These are phyloP conservation scores for Bufo bufo DNA, from an alignment of 2,113 vertebrate species.

Conservation along the genomic window DNA sequence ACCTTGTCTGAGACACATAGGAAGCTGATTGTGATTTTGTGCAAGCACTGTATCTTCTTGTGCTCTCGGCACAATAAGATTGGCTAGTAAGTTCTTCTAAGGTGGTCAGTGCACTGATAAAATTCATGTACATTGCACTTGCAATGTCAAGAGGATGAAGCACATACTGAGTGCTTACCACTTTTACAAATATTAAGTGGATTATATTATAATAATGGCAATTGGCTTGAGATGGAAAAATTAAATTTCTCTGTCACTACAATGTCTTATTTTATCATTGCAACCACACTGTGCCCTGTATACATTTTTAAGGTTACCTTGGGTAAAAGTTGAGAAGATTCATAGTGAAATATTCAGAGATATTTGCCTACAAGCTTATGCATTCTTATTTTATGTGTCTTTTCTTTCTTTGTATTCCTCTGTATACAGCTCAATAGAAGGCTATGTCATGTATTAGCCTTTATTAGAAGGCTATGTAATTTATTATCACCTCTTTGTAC, in stretches of 20 bases:
- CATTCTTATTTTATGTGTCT: background rate
- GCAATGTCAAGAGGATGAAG: background rate
- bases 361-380: background rate
- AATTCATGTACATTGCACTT: background rate
- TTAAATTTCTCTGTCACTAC: background rate
- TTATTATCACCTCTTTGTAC: background rate
- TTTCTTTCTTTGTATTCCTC: background rate
- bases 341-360: background rate
- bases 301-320: background rate
- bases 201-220: background rate
- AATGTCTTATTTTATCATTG: background rate
- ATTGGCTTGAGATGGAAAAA: background rate
- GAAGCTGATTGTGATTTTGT: conserved; percentile 2
- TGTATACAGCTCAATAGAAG: background rate
- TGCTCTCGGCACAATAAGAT: conserved; percentile 19
- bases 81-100: conserved; percentile 23
- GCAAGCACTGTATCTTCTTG: conserved; percentile 21
- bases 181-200: background rate
- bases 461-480: background rate
- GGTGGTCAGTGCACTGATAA: background rate
- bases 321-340: background rate
- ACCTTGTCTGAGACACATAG: background rate
- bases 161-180: background rate
- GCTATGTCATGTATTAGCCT: background rate
- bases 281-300: background rate